These are phyloP conservation scores for Venustoraphidia nigricollis DNA, from an alignment of 2,888 invertebrate species.

Conservation along the genomic window DNA sequence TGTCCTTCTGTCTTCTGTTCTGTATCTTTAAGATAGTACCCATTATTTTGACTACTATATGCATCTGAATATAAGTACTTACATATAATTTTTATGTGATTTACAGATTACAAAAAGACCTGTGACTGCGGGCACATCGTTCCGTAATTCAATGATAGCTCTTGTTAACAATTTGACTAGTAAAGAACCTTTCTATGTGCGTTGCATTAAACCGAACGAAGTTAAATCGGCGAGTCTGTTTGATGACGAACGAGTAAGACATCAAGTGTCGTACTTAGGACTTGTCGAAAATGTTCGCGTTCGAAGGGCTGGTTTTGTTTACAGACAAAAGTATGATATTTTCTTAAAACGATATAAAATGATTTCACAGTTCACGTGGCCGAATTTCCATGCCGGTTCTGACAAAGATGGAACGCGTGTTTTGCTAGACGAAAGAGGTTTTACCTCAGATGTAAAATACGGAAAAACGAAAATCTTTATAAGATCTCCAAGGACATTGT, in stretches of 20 bases:
- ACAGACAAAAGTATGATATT: conserved; percentile 82
- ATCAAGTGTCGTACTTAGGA: conserved; percentile 76
- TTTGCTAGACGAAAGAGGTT: conserved; percentile 65
- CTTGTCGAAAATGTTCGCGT: conserved; percentile 92
- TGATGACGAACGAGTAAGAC: conserved; percentile 62
- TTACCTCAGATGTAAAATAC: conserved; percentile 73
- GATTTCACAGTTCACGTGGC: conserved; percentile 93
- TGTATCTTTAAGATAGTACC: background rate
- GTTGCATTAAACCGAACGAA: conserved; percentile 96
- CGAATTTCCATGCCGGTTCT: conserved; percentile 68
- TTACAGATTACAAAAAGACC: conserved; percentile 85
- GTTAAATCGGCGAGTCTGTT: conserved; percentile 75
- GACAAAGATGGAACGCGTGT: conserved; percentile 74
- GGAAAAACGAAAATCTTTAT: conserved; percentile 95
- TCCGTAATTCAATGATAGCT: conserved; percentile 88
- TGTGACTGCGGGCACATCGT: conserved; percentile 82
- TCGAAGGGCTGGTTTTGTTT: conserved; percentile 92
- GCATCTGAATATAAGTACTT: conserved; percentile 29
- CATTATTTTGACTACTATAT: background rate
- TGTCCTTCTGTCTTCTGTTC: background rate
- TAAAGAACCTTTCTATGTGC: conserved; percentile 93
- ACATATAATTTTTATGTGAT: conserved; percentile 1
- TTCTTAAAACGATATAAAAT: conserved; percentile 94
- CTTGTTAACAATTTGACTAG: conserved; percentile 74
- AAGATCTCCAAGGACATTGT: conserved; percentile 80